Evolutionary conservation across 2,797 vertebrate genomes (phyloP), one percentile per base, ranked within the genome.

Genomic region (Lepus oiostolus): DNA sequence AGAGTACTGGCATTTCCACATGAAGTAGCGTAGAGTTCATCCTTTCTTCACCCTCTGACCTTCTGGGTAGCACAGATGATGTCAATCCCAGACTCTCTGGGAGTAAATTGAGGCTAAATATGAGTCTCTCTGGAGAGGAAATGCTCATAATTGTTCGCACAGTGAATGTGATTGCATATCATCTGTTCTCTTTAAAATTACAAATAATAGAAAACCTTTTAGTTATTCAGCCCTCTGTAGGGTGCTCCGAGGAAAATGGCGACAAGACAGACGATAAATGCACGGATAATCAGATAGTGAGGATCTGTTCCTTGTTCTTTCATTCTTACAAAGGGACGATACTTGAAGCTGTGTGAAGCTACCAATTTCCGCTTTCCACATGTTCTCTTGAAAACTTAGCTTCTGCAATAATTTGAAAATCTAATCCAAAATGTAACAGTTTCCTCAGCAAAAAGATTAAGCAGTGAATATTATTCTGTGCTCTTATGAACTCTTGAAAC

Each of bases 111-210:
- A 86, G 8, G 63, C 79, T 87, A 88, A 94, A 74, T 83, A 30
- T 88, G 65, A 86, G 83, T 88, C 52, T 94, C 22, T 93, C 52
- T 88, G 14, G 32, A 95, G 80, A 95, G 1, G 22, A 93, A 68
- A 90, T 30, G 88, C 24, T 94, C 85, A 86, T 88, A 80, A 95
- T 96, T 94, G 93, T 90, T 91, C 82, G 82, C 35, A 76, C 38
- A 28, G 74, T 81, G 38, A 35, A 67, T 58, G 28, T 96, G 95
- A 94, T 90, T 96, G 65, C 85, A 50, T 77, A 84, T 70, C 60
- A 70, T 95, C 91, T 90, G 50, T 21, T 94, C 70, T 62, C 5
- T 92, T 97, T 96, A 88, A 82, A 95, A 82, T 96, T 95, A 70
- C 30, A 28, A 35, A 24, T 85, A 93, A 95, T 96, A 65, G 63